Evolutionary conservation across 2,797 vertebrate species (phyloP), one percentile per base, ranked within the genome.

Genomic region (Gorsachius magnificus): DNA sequence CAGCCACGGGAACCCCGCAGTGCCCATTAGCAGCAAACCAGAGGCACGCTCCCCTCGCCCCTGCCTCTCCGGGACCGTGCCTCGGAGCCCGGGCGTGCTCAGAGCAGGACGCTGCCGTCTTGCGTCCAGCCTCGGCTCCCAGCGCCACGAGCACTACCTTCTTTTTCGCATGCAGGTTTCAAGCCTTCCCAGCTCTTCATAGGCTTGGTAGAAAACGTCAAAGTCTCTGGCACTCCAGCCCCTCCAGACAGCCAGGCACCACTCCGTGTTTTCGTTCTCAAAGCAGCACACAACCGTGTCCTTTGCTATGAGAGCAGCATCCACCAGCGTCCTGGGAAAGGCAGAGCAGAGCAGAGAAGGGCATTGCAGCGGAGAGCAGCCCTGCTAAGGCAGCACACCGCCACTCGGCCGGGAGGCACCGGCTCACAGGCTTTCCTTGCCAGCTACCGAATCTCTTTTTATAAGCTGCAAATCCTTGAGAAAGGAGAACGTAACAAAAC

Each of bases 241-340:
- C 95, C 99, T 98, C 99, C 99, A 99, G 97, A 99, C 99, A 92
- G 99, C 98, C 97, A 99, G 98, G 98, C 98, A 98, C 99, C 99
- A 99, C 96, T 98, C 98, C 36, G 6, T 97, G 96, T 97, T 98
- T 92, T 99, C 98, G 0, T 98, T 98, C 76, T 95, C 97, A 87
- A 99, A 99, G 98, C 99, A 99, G 61, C 99, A 99, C 78, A 99
- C 99, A 63, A 99, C 99, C 0, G 98, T 98, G 98, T 99, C 99
- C 97, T 98, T 99, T 21, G 98, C 98, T 91, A 99, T 96, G 1
- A 99, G 96, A 1, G 98, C 99, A 1, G 99, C 99, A 28, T 99
- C 99, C 90, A 98, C 93, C 93, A 99, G 98, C 3, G 81, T 84
- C 97, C 99, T 99, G 98, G 19, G 84, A 31, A 95, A n/a, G 50